Conservation (phyloP, 2,888 invertebrate genomes). For the Chrysomela aeneicollis region DNA sequence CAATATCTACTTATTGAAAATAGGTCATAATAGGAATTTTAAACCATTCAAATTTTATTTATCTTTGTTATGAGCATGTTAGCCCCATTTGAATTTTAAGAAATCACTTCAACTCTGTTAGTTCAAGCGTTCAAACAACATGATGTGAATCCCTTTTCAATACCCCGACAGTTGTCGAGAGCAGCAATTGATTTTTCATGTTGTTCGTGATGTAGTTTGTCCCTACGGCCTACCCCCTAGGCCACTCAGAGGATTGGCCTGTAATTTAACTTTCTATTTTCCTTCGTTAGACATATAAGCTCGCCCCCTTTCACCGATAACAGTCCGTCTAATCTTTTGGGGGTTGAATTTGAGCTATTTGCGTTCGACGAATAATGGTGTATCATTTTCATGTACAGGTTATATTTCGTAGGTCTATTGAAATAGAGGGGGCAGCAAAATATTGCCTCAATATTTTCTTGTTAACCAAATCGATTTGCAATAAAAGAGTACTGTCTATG, state of each 20-base stretch:
- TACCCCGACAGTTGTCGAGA: not conserved
- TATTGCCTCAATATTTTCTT: no score
- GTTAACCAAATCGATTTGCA: no score
- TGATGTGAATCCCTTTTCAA: not conserved
- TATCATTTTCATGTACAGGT: not conserved
- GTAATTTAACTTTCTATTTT: conserved; percentile 14
- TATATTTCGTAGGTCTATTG: no score
- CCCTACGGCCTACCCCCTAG: not conserved
- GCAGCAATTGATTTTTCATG: conserved; percentile 18
- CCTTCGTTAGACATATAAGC: conserved; percentile 11
- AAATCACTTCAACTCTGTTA: no score
- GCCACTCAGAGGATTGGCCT: conserved; percentile 12
- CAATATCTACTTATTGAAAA: no score
- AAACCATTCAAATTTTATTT: no score
- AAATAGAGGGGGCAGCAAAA: no score
- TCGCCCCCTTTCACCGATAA: conserved; percentile 9
- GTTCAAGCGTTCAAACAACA: no score
- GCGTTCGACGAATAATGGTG: not conserved
- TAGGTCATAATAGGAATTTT: no score
- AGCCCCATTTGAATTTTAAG: no score
- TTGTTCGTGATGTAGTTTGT: not conserved
- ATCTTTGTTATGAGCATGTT: no score
- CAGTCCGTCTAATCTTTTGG: conserved; percentile 13
- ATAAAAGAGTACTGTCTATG: no score
- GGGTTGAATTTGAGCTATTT: conserved; percentile 16